These are phyloP conservation scores for Rhincodon typus DNA, from an alignment of 2,797 vertebrate species.

Conservation along the genomic window DNA sequence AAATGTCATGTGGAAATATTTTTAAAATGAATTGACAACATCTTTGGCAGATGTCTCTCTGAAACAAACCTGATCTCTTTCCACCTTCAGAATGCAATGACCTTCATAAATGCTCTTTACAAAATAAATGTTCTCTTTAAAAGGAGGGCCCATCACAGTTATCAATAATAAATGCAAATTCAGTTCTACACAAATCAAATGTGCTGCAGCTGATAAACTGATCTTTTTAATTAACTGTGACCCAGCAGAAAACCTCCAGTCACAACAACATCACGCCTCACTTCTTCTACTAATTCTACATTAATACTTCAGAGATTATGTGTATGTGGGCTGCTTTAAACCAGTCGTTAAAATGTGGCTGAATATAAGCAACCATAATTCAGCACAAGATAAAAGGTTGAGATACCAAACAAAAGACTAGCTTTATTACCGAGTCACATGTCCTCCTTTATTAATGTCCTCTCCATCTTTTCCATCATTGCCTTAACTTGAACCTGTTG, in stretches of 20 bases:
- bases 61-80: not conserved
- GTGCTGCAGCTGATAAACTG: conserved; percentile 30
- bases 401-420: not conserved
- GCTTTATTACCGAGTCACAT: not conserved
- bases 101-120: not conserved
- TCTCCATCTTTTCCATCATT: not conserved
- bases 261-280: conserved; percentile 26
- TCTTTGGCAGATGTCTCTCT: conserved; percentile 24
- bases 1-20: conserved; percentile 36
- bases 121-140: conserved; percentile 6
- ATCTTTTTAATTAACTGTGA: conserved; percentile 32
- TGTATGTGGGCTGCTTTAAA: not conserved
- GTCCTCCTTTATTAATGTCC: too few species aligned
- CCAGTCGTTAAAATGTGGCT: conserved; percentile 1
- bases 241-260: conserved; percentile 20
- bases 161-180: conserved; percentile 22
- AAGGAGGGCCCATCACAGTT: not conserved
- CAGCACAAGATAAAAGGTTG: not conserved
- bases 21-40: conserved; percentile 29
- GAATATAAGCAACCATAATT: conserved; percentile 1
- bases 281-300: conserved; percentile 14
- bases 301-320: conserved; percentile 19
- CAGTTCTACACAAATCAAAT: conserved; percentile 23
- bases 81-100: not conserved
- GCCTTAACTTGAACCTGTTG: not conserved